phyloP scores from a whole-genome alignment of 2,888 invertebrate species.

The Cerceris rybyensis region DNA sequence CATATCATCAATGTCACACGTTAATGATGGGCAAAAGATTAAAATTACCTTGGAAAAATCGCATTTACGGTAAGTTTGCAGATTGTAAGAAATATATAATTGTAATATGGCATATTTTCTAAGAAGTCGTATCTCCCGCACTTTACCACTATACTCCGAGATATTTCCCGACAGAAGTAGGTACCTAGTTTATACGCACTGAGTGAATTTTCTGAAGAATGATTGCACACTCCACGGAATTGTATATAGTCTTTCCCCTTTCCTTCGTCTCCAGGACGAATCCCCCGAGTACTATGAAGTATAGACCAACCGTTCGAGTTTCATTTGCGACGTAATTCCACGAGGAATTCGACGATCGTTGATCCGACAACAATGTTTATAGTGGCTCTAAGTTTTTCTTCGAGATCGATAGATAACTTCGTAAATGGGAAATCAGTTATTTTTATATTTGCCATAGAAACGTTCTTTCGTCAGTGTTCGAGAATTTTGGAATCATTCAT shows the following conservation, averaged over 20 bases:
- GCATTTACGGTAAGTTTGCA: background rate
- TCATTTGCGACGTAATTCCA: conserved; percentile 37
- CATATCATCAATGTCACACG: no score
- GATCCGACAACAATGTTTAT: conserved; percentile 28
- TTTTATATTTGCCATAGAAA: background rate
- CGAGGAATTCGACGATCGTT: conserved; percentile 22
- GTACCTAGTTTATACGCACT: conserved; percentile 34
- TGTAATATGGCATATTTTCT: background rate
- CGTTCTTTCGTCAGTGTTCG: no score
- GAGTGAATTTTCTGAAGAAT: conserved; percentile 41
- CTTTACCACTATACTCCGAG: background rate
- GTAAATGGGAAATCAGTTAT: background rate
- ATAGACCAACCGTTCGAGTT: conserved; percentile 42
- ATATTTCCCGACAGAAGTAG: conserved; percentile 21
- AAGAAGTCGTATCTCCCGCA: background rate
- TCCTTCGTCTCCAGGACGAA: conserved; percentile 30
- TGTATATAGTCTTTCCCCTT: conserved; percentile 14
- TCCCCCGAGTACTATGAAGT: conserved; percentile 50
- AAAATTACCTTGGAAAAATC: no score
- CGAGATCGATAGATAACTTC: conserved; percentile 1
- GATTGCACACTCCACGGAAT: conserved; percentile 30
- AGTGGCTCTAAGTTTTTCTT: conserved; percentile 6
- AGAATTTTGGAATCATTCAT: no score
- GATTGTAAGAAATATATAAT: background rate
- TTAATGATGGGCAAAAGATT: no score